Percentiles rank a stretch among this genome's conserved stretches.
These are phyloP conservation scores for Lycorma delicatula DNA, from an alignment of 1,140 invertebrate genomes.

Conservation along the genomic window DNA sequence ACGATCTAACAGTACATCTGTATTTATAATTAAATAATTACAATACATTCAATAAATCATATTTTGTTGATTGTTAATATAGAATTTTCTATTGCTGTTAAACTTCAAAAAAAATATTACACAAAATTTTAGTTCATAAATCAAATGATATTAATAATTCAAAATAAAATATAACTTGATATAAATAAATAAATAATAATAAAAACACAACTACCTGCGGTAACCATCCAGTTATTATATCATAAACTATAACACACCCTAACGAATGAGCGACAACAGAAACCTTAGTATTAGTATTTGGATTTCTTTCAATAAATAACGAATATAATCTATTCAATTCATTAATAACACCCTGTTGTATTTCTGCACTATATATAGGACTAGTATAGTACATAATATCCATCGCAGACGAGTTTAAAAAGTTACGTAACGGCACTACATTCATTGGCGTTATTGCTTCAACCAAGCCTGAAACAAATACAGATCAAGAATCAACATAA, in stretches of 20 bases:
- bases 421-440: slow-evolving; percentile 50
- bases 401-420: slow-evolving; percentile 68
- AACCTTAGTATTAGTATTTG: slow-evolving; percentile 58
- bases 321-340: slow-evolving; percentile 64
- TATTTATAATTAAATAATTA: too few species aligned
- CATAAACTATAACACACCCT: slow-evolving; percentile 72
- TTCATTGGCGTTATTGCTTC: slow-evolving; percentile 63
- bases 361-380: slow-evolving; percentile 65
- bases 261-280: slow-evolving; percentile 70
- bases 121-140: too few species aligned
- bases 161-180: too few species aligned
- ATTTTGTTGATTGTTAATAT: too few species aligned
- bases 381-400: slow-evolving; percentile 78
- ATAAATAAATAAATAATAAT: too few species aligned
- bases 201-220: too few species aligned
- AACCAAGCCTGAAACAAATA: slow-evolving; percentile 48
- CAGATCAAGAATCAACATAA: too few species aligned
- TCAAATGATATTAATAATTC: too few species aligned
- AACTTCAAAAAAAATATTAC: too few species aligned
- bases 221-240: slow-evolving; percentile 65
- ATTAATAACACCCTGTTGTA: slow-evolving; percentile 54
- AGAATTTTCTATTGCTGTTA: too few species aligned
- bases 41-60: too few species aligned
- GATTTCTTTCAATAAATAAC: slow-evolving; percentile 62
- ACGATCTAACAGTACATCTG: too few species aligned